Base-by-base conservation (phyloP, 2,113 vertebrate genomes). In the Boulengeromyrus knoepffleri region DNA sequence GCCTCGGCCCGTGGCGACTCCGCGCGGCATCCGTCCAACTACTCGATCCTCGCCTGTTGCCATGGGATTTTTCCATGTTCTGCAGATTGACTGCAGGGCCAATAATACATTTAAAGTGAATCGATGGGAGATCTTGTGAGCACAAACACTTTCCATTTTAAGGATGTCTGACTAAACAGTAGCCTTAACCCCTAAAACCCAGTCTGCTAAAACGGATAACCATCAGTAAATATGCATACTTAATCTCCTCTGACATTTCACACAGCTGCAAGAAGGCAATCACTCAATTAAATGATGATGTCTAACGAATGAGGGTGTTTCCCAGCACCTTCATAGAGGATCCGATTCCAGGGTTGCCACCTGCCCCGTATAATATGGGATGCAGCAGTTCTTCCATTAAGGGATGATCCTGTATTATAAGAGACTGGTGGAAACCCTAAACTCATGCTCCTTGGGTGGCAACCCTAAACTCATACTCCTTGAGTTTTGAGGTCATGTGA, bases 21-120 rank as follows among this genome's bases (percentile, higher is more conserved):
- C 3, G 3, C 1, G 17, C n/a, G 50, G 15, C 50, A 19, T 15
- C 85, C 13, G 3, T 19, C 49, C 85, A 50, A 27, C n/a, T 52
- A 52, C 13, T 50, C 24, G 12, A 1, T n/a, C 15, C 49, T 87
- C 21, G 85, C 85, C 46, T 53, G 85, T 87, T 87, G 85, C 85
- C 85, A 87, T 87, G 49, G 85, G 50, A 87, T 87, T 52, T 52
- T 87, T 50, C 85, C 85, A 31, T 36, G 46, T 87, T 31, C n/a
- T 56, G 50, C 49, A 87, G 45, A 50, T 49, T 36, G 47, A 53
- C 85, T 39, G 85, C 46, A 50, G 27, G n/a, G 85, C 47, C 49
- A 52, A 15, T 46, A 85, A 85, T 85, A 47, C 39, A 47, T 46
- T 85, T 47, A 47, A 85, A 50, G 6, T 49, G 42, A 49, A 85